Evolutionary conservation across 2,888 invertebrate genomes (phyloP).

Genomic region (Perdita meconis): DNA sequence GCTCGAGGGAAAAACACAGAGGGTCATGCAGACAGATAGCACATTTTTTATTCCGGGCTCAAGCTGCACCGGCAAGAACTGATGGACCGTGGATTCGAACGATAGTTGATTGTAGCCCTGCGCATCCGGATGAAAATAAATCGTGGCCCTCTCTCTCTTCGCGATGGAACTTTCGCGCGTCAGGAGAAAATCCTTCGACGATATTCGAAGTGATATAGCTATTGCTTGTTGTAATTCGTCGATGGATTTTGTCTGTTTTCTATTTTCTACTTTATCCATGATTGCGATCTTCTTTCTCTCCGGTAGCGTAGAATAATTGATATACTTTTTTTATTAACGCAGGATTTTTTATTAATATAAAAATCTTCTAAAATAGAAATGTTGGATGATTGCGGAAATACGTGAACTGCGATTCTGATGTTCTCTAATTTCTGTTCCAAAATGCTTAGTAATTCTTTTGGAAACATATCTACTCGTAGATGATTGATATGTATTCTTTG

Average conservation of each 20-base stretch:
- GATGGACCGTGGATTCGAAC: conserved; percentile 59
- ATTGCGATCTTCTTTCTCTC: neutral
- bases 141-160: conserved; percentile 34
- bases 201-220: neutral
- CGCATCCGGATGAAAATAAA: conserved; percentile 56
- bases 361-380: too few relatives aligned
- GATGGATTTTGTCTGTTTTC: neutral
- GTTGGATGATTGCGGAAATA: too few relatives aligned
- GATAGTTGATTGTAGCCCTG: conserved; percentile 56
- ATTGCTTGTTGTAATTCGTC: conserved; percentile 8
- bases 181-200: conserved; percentile 20
- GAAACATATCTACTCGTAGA: too few relatives aligned
- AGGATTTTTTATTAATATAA: too few relatives aligned
- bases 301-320: neutral
- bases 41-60: conserved; percentile 58
- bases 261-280: neutral
- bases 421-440: too few relatives aligned
- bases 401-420: too few relatives aligned
- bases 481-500: too few relatives aligned
- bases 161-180: conserved; percentile 25
- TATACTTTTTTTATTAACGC: too few relatives aligned
- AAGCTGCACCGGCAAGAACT: conserved; percentile 50
- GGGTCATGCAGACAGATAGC: conserved; percentile 50
- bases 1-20: conserved; percentile 22
- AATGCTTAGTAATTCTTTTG: too few relatives aligned